phyloP scores from a whole-genome alignment of 2,113 vertebrate genomes.

The Cervus canadensis region DNA sequence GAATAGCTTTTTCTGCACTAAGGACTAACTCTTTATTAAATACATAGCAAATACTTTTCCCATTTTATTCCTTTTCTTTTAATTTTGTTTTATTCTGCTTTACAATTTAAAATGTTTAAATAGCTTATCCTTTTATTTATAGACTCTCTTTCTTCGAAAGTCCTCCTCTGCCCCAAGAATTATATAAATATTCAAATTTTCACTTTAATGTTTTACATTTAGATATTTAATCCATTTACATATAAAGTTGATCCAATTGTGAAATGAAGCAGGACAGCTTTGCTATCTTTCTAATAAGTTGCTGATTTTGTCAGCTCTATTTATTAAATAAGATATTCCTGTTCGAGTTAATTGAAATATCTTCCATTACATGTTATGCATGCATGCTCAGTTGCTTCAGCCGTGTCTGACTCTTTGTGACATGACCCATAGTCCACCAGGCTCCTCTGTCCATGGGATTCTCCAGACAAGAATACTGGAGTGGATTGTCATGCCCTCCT shows the following conservation, averaged over 20 bases:
- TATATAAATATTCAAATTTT: not conserved
- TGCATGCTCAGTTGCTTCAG: not conserved
- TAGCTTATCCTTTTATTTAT: not conserved
- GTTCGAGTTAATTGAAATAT: not conserved
- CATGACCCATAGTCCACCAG: not conserved
- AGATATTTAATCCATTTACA: not conserved
- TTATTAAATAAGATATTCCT: not conserved
- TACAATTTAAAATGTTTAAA: not conserved
- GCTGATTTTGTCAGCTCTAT: not conserved
- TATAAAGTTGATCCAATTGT: not conserved
- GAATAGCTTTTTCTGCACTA: not conserved
- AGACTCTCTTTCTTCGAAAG: not conserved
- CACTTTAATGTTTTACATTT: not conserved
- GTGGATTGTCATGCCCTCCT: not conserved
- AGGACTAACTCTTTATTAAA: not conserved
- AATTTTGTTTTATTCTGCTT: not conserved
- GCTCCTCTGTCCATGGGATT: not conserved
- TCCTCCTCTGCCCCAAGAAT: not conserved
- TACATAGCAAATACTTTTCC: not conserved
- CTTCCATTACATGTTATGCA: not conserved
- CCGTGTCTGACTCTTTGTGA: accelerated
- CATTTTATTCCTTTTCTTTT: not conserved
- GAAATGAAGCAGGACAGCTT: not conserved
- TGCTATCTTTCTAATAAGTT: not conserved
- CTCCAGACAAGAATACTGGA: not conserved